Conservation (phyloP, 2,888 invertebrate genomes). For the Omphaloscelis lunosa region DNA sequence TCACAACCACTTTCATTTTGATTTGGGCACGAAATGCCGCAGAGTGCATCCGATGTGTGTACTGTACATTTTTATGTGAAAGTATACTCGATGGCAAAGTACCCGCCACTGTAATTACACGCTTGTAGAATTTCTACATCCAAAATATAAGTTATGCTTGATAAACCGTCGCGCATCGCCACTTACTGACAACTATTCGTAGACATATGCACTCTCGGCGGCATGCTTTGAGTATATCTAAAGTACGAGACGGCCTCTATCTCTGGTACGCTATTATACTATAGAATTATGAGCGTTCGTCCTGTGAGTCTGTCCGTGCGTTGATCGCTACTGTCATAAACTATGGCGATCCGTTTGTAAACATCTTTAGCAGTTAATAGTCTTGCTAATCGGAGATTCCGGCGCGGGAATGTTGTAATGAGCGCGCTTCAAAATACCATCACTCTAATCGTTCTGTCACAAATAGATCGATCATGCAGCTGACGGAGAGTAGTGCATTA, state of each 20-base stretch:
- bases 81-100: constrained; percentile 51
- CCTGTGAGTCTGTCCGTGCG: constrained; percentile 12
- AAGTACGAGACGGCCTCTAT: constrained; percentile 36
- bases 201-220: constrained; percentile 15
- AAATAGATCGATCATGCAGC: constrained; percentile 26
- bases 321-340: constrained; percentile 36
- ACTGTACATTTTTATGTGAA: constrained; percentile 42
- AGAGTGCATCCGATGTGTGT: constrained; percentile 32
- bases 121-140: constrained; percentile 29
- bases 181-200: constrained; percentile 8
- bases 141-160: constrained; percentile 21
- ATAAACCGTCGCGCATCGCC: constrained; percentile 5
- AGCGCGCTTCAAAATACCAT: constrained; percentile 31
- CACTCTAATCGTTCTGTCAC: constrained; percentile 26
- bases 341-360: constrained; percentile 56
- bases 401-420: constrained; percentile 43
- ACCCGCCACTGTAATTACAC: constrained; percentile 37
- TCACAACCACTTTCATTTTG: constrained; percentile 22
- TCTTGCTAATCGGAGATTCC: constrained; percentile 42
- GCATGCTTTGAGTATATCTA: constrained; percentile 34
- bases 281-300: constrained; percentile 37
- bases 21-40: constrained; percentile 30
- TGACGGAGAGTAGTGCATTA: constrained; percentile 6
- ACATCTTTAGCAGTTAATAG: constrained; percentile 58
- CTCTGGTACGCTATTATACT: constrained; percentile 26